Evolutionary conservation across 2,888 invertebrate genomes (phyloP).

Genomic region (Eueremaeus valkanovi): DNA sequence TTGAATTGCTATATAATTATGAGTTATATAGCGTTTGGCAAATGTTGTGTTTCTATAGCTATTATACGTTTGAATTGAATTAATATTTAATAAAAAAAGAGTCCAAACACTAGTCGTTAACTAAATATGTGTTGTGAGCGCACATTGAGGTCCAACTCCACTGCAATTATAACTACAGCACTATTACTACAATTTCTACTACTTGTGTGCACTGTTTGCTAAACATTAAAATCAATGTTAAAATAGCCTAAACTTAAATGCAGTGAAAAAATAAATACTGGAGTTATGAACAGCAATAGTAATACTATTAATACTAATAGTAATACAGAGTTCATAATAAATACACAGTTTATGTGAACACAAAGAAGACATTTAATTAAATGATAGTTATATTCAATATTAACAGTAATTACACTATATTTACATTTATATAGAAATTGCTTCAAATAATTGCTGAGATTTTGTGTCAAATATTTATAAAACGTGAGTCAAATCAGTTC

Average conservation of each 20-base stretch:
- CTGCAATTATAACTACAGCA: too few relatives aligned
- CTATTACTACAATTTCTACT: too few relatives aligned
- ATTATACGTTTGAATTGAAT: too few relatives aligned
- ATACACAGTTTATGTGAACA: neutral
- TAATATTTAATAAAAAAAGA: too few relatives aligned
- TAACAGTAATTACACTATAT: neutral
- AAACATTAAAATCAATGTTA: too few relatives aligned
- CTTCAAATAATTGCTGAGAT: neutral
- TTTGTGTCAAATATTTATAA: neutral
- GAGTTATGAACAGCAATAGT: too few relatives aligned
- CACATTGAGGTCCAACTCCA: neutral
- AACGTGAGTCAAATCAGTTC: neutral
- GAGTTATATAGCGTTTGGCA: too few relatives aligned
- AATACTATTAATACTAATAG: too few relatives aligned
- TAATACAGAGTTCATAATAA: too few relatives aligned
- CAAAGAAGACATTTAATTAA: conserved; percentile 8
- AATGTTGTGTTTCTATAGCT: neutral
- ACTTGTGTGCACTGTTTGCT: too few relatives aligned
- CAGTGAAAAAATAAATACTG: conserved; percentile 4
- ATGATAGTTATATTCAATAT: neutral
- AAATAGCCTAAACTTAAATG: neutral
- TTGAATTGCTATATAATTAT: neutral
- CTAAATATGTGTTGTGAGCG: neutral
- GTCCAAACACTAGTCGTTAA: neutral
- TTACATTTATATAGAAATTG: too few relatives aligned